Evolutionary conservation across 2,888 invertebrate genomes (phyloP).

Genomic region (Xanthia icteritia): DNA sequence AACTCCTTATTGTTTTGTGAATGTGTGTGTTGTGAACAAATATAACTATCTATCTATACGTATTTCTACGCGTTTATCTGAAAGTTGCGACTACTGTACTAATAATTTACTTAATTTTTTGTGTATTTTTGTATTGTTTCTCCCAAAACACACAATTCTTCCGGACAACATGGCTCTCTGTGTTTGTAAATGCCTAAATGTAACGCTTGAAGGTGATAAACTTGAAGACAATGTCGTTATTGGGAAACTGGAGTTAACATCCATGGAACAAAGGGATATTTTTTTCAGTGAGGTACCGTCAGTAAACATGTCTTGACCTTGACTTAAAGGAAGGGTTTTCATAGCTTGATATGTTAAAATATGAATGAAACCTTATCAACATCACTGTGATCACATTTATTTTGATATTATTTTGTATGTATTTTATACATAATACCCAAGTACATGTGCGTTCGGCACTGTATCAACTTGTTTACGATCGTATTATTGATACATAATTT

Average conservation of each 20-base stretch:
- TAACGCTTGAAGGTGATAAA: conserved; percentile 91
- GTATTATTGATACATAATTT: conserved; percentile 35
- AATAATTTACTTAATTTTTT: conserved; percentile 78
- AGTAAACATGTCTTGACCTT: conserved; percentile 88
- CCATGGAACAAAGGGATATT: conserved; percentile 91
- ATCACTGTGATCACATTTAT: conserved; percentile 36
- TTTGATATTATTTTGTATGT: conserved; percentile 47
- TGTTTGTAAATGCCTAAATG: conserved; percentile 95
- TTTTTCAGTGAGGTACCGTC: conserved; percentile 92
- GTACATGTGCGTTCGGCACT: conserved; percentile 70
- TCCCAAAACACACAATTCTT: conserved; percentile 68
- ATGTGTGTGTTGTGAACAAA: conserved; percentile 67
- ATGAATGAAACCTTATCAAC: conserved; percentile 51
- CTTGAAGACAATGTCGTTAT: conserved; percentile 90
- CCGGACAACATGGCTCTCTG: conserved; percentile 88
- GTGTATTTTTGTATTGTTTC: conserved; percentile 81
- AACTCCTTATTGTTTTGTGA: conserved; percentile 53
- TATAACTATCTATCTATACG: conserved; percentile 67
- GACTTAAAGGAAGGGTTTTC: conserved; percentile 78
- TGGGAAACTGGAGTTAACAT: conserved; percentile 90
- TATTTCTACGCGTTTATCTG: conserved; percentile 76
- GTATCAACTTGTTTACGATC: conserved; percentile 66
- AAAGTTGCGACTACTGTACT: conserved; percentile 71
- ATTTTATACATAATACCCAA: conserved; percentile 43
- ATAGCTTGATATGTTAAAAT: conserved; percentile 57